A percentile compares a stretch with the other conserved stretches of the same genome.
Evolutionary conservation across 2,113 vertebrate genomes (phyloP).

Genomic region (Epinephelus fuscoguttatus): DNA sequence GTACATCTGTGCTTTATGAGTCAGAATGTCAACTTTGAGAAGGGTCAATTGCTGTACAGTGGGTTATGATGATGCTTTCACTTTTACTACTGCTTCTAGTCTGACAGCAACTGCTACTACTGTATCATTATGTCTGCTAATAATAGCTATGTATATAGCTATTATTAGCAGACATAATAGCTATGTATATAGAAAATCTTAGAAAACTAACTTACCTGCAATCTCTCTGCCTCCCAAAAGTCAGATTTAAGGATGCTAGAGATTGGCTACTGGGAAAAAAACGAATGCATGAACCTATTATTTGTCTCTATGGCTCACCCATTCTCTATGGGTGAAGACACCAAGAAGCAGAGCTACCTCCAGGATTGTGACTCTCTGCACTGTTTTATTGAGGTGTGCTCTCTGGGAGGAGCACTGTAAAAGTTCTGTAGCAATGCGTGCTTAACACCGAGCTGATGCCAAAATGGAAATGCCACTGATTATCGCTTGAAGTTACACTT

Average conservation of each 20-base stretch:
- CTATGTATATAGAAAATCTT: no score
- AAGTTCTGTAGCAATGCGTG: not conserved
- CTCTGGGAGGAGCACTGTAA: not conserved
- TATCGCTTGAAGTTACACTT: not conserved
- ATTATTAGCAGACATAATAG: no score
- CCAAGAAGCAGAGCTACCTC: not conserved
- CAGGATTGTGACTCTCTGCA: not conserved
- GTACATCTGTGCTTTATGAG: not conserved
- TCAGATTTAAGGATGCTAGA: not conserved
- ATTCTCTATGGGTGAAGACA: not conserved
- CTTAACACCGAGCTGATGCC: not conserved
- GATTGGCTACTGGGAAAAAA: not conserved
- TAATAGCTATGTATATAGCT: not conserved
- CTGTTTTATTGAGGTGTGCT: constrained; percentile 6
- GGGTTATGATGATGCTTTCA: not conserved
- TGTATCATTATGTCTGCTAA: not conserved
- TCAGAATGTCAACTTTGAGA: constrained; percentile 1
- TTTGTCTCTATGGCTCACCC: not conserved
- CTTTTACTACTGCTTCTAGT: not conserved
- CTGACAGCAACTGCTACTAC: not conserved
- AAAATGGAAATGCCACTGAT: constrained; percentile 7
- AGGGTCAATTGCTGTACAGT: not conserved
- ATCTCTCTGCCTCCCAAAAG: no score
- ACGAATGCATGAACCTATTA: no score
- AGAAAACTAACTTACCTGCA: no score